These are phyloP conservation scores for Leptinotarsa haldemani DNA, from an alignment of 2,888 invertebrate species.

Conservation along the genomic window DNA sequence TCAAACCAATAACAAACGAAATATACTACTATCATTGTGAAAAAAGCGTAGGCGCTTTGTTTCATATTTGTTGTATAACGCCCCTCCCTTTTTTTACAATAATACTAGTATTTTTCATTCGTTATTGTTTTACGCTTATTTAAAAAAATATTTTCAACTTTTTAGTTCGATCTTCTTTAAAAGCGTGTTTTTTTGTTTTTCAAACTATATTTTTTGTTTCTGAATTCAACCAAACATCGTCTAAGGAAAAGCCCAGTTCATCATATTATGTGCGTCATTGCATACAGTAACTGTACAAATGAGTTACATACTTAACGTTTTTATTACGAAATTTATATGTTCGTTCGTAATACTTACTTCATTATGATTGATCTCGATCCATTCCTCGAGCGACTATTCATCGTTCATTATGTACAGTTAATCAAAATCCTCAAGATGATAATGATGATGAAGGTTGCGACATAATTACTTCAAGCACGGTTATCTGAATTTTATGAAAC, in stretches of 20 bases:
- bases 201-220: too few species aligned
- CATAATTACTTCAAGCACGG: neutral
- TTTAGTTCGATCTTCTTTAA: too few species aligned
- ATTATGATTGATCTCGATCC: conserved; percentile 11
- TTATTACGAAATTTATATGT: conserved; percentile 10
- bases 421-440: neutral
- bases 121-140: too few species aligned
- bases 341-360: neutral
- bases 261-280: conserved; percentile 5
- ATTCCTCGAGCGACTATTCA: conserved; percentile 10
- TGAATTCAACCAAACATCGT: neutral
- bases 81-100: too few species aligned
- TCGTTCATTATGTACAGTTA: conserved; percentile 13
- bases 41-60: too few species aligned
- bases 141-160: too few species aligned
- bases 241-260: neutral
- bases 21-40: too few species aligned
- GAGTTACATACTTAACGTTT: neutral
- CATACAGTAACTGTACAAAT: neutral
- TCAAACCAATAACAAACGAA: too few species aligned
- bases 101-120: too few species aligned
- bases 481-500: neutral
- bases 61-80: too few species aligned
- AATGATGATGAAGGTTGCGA: neutral
- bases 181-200: too few species aligned